Evolutionary conservation across 1,140 invertebrate genomes (phyloP).

Genomic region (Uloborus diversus): DNA sequence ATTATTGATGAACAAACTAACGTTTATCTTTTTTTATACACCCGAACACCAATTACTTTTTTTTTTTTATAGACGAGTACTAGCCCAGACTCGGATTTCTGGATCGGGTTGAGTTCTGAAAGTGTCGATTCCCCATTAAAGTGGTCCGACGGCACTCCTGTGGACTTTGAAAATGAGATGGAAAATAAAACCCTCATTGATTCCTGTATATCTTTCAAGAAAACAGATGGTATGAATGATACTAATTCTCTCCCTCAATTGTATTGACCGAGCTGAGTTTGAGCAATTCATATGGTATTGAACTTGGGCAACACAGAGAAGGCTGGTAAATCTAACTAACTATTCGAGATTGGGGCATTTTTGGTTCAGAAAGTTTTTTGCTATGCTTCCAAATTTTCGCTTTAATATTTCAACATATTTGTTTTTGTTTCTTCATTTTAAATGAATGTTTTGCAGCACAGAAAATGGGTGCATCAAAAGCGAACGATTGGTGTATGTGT

Average conservation of each 20-base stretch:
- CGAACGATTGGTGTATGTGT: no score
- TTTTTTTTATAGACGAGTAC: background rate
- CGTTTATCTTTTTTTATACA: no score
- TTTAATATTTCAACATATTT: no score
- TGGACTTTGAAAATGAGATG: constrained; percentile 25
- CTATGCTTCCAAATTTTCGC: no score
- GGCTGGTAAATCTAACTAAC: no score
- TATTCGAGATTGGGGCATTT: no score
- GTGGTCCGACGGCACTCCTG: constrained; percentile 24
- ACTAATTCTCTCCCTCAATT: background rate
- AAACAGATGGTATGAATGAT: constrained; percentile 4
- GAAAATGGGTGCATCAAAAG: no score
- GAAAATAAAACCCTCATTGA: background rate
- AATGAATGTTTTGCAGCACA: no score
- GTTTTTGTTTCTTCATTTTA: no score
- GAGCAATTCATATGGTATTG: background rate
- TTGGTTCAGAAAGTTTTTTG: no score
- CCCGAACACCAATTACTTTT: background rate
- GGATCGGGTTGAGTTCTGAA: constrained; percentile 25
- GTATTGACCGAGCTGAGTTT: background rate
- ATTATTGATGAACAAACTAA: no score
- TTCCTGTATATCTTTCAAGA: constrained; percentile 18
- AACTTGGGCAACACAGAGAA: background rate
- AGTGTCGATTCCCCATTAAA: constrained; percentile 1
- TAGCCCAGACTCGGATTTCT: background rate